phyloP scores from a whole-genome alignment of 1,140 invertebrate species.

The Nebria ingens region DNA sequence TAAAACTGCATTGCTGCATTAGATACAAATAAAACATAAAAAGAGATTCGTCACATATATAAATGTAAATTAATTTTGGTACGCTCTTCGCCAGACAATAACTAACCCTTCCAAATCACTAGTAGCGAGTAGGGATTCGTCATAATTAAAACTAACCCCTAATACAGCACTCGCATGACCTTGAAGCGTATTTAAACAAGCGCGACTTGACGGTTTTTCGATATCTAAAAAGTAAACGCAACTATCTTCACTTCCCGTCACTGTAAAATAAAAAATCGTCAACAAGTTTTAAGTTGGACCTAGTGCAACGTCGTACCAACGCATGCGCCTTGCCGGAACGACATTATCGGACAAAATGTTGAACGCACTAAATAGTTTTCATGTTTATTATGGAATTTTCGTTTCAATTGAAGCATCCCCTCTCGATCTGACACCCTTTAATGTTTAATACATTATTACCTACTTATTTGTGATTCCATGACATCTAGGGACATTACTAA shows the following conservation, averaged over 20 bases:
- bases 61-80: slow-evolving; percentile 6
- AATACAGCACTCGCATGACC: slow-evolving; percentile 73
- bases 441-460: slow-evolving; percentile 15
- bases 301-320: slow-evolving; percentile 47
- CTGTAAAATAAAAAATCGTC: slow-evolving; percentile 39
- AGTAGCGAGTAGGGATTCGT: slow-evolving; percentile 77
- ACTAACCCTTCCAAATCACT: slow-evolving; percentile 75
- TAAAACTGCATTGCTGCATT: no score
- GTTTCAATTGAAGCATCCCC: slow-evolving; percentile 50
- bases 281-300: slow-evolving; percentile 9
- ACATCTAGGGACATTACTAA: slow-evolving; percentile 4
- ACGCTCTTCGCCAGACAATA: slow-evolving; percentile 68
- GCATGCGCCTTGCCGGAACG: slow-evolving; percentile 67
- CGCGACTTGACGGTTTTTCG: slow-evolving; percentile 52
- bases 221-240: slow-evolving; percentile 78
- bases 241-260: slow-evolving; percentile 78
- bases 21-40: no score
- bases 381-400: slow-evolving; percentile 55
- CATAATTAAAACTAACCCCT: slow-evolving; percentile 79
- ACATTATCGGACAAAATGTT: slow-evolving; percentile 79
- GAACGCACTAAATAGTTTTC: slow-evolving; percentile 52
- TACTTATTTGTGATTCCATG: slow-evolving; percentile 11
- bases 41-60: background rate
- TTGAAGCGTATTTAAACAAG: slow-evolving; percentile 74
- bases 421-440: slow-evolving; percentile 54